Base-by-base conservation (phyloP, 2,797 vertebrate genomes). In the Eremophila alpestris region DNA sequence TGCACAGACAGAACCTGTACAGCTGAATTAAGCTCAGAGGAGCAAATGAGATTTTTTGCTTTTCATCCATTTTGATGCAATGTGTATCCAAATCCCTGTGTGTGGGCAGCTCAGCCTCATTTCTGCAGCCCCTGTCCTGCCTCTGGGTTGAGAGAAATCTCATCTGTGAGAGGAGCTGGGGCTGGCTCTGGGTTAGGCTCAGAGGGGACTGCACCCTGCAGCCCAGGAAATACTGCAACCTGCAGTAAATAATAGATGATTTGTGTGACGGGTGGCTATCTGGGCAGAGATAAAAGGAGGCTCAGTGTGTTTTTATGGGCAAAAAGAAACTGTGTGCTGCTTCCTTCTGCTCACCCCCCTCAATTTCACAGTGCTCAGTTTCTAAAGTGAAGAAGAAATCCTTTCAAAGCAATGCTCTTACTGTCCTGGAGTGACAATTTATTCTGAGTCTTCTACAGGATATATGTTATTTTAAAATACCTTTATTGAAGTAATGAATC, bases 101-200 rank as follows among this genome's bases (percentile, higher is more conserved):
- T 95, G 56, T 60, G 89, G 91, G 85, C 52, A 60, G 60, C 55
- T 90, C 89, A 84, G 45, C 48, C 67, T 96, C 49, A 64, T 89
- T 94, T 93, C 77, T 88, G 74, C 76, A 91, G 38, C 71, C 48
- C 41, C 38, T 87, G 58, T 75, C 48, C 74, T 96, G 63, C 65
- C 15, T 15, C 38, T 51, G 85, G 90, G 93, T 94, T 95, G 59
- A 91, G 94, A 95, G 92, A 79, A 93, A 86, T 79, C 88, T 94
- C 71, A 60, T 75, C 41, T 82, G 17, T 94, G 74, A 2, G 11
- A 87, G 78, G 91, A 79, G 83, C 93, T 92, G 71, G 59, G 77
- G 54, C 87, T 94, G 83, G 51, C 85, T 87, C 5, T 51, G 46
- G 77, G 91, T 94, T 91, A 86, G 77, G 55, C 74, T 94, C 85